Evolutionary conservation across 1,140 invertebrate genomes (phyloP).

Genomic region (Sminthurides bifidus): DNA sequence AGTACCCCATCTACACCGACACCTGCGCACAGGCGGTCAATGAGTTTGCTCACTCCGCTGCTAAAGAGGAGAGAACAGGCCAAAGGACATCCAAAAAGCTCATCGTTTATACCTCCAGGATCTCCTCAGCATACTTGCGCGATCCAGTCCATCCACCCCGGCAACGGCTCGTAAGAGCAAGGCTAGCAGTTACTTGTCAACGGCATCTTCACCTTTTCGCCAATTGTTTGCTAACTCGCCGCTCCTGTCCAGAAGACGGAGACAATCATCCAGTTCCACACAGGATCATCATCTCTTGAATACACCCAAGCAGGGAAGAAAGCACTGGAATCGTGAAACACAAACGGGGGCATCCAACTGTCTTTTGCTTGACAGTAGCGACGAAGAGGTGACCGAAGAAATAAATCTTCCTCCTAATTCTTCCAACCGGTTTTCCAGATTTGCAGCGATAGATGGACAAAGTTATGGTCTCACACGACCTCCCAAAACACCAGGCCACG

Average conservation of each 20-base stretch:
- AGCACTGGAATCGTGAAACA: background rate
- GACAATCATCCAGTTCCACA: slow-evolving; percentile 5
- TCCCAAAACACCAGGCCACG: no score
- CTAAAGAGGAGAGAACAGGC: slow-evolving; percentile 21
- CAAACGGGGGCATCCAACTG: slow-evolving; percentile 8
- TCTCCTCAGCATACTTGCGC: slow-evolving; percentile 23
- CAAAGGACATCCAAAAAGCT: slow-evolving; percentile 5
- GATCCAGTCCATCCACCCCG: slow-evolving; percentile 26
- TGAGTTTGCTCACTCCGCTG: slow-evolving; percentile 23
- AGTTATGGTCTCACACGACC: no score
- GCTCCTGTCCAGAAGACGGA: slow-evolving; percentile 17
- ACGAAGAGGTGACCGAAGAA: slow-evolving; percentile 30
- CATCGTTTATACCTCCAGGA: slow-evolving; percentile 25
- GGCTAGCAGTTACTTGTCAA: slow-evolving; percentile 20
- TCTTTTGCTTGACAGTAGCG: slow-evolving; percentile 25
- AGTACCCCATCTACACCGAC: slow-evolving; percentile 23
- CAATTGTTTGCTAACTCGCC: slow-evolving; percentile 30
- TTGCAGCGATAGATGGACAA: no score
- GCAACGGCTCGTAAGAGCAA: slow-evolving; percentile 9
- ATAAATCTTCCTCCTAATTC: no score
- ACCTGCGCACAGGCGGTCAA: slow-evolving; percentile 24
- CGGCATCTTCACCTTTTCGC: slow-evolving; percentile 26
- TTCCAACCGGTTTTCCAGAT: background rate
- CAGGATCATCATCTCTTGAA: slow-evolving; percentile 1
- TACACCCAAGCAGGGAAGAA: background rate